Percentiles rank a stretch among this genome's conserved stretches.
phyloP scores from a whole-genome alignment of 2,113 vertebrate species.

The Plestiodon gilberti region DNA sequence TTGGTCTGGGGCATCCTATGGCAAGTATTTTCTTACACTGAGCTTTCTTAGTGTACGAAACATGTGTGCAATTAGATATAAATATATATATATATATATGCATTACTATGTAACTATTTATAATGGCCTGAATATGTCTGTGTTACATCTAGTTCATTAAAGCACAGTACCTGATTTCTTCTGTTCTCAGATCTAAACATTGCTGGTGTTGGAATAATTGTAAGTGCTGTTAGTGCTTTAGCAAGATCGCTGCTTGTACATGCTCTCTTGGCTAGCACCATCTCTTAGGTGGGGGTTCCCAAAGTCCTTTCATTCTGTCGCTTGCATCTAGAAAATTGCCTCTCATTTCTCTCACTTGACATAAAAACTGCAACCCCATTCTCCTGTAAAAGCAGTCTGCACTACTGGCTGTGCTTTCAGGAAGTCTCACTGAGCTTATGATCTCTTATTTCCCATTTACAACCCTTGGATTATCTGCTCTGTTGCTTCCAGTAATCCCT shows the following conservation, averaged over 20 bases:
- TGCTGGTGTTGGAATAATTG: background rate
- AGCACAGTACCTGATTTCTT: background rate
- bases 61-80: background rate
- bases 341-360: background rate
- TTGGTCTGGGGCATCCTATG: conserved; percentile 55
- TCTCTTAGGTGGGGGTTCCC: background rate
- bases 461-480: conserved; percentile 11
- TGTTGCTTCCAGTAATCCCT: conserved; percentile 34
- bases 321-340: background rate
- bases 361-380: background rate
- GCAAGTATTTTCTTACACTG: conserved; percentile 69
- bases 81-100: background rate
- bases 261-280: background rate
- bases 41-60: background rate
- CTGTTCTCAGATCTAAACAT: background rate
- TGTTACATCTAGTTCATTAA: background rate
- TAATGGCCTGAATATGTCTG: background rate
- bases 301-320: background rate
- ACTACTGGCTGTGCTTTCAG: background rate
- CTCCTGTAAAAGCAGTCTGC: background rate
- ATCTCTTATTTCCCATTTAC: conserved; percentile 32
- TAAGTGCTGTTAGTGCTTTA: background rate
- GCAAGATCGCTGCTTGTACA: background rate
- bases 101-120: background rate
- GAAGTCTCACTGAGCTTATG: conserved; percentile 12